Conservation (phyloP, 2,888 invertebrate species). For the Phaedon cochleariae region DNA sequence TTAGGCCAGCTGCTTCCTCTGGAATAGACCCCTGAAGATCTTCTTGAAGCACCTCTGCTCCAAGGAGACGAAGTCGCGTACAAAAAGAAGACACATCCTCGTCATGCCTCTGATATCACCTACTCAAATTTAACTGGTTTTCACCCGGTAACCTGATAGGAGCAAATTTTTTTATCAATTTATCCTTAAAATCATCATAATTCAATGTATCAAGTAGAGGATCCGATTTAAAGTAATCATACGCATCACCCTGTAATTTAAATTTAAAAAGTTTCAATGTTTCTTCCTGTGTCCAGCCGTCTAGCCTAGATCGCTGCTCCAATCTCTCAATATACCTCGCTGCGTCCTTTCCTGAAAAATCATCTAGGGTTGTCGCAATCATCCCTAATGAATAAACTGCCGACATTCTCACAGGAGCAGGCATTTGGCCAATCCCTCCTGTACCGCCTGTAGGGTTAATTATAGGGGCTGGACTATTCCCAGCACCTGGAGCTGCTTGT, state of each 20-base stretch:
- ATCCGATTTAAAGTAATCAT: slow-evolving; percentile 15
- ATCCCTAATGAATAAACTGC: not conserved
- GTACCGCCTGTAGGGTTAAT: too few relatives aligned
- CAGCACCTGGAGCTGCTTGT: too few relatives aligned
- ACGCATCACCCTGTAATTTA: not conserved
- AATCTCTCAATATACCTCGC: slow-evolving; percentile 9
- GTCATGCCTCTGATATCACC: slow-evolving; percentile 24
- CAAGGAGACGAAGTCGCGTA: slow-evolving; percentile 12
- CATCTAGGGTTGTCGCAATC: slow-evolving; percentile 8
- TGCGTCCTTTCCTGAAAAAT: not conserved
- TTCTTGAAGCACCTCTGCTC: slow-evolving; percentile 11
- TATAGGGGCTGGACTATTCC: too few relatives aligned
- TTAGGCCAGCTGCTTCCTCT: slow-evolving; percentile 13
- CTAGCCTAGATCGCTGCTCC: slow-evolving; percentile 9
- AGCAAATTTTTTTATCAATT: not conserved
- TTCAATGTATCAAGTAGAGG: not conserved
- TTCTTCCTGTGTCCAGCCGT: slow-evolving; percentile 1
- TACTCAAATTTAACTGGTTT: not conserved
- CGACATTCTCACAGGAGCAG: not conserved
- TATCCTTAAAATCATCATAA: not conserved
- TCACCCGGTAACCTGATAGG: not conserved
- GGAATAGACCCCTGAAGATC: not conserved
- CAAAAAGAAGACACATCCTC: slow-evolving; percentile 21
- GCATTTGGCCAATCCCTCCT: not conserved
- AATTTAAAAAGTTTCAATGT: slow-evolving; percentile 9